A percentile compares a stretch with the other conserved stretches of the same genome.
These are phyloP conservation scores for Chrysolina americana DNA, from an alignment of 2,888 invertebrate species.

Conservation along the genomic window DNA sequence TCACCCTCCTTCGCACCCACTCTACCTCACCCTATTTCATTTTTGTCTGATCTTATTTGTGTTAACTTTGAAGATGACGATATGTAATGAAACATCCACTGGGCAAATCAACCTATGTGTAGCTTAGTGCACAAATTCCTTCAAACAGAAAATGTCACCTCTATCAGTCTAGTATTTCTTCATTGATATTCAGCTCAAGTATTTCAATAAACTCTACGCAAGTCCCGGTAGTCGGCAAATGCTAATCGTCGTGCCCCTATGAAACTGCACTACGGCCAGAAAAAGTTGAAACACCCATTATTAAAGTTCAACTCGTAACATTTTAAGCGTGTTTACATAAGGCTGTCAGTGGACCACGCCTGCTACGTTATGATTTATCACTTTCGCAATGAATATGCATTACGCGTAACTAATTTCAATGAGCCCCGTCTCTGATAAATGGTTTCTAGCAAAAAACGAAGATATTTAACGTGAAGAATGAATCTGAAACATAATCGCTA, in stretches of 20 bases:
- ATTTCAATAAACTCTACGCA: neutral
- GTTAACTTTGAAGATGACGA: too few relatives aligned
- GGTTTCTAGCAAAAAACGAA: slow-evolving; percentile 57
- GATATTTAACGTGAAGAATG: slow-evolving; percentile 53
- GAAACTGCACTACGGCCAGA: slow-evolving; percentile 35
- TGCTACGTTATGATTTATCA: slow-evolving; percentile 64
- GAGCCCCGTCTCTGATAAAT: slow-evolving; percentile 65
- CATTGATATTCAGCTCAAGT: neutral
- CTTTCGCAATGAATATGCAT: slow-evolving; percentile 67
- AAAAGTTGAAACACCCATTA: slow-evolving; percentile 59
- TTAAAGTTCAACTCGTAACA: slow-evolving; percentile 59
- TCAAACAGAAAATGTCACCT: too few relatives aligned
- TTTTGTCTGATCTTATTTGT: too few relatives aligned
- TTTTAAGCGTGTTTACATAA: slow-evolving; percentile 59
- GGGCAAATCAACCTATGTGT: too few relatives aligned
- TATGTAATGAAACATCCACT: too few relatives aligned
- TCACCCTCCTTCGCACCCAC: too few relatives aligned
- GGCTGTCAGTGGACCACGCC: slow-evolving; percentile 59
- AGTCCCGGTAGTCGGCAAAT: slow-evolving; percentile 9
- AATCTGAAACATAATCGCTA: slow-evolving; percentile 47
- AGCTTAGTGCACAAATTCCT: too few relatives aligned
- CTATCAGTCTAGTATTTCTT: neutral
- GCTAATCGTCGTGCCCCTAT: slow-evolving; percentile 17
- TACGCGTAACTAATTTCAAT: slow-evolving; percentile 68
- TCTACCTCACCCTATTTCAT: too few relatives aligned